Evolutionary conservation across 2,797 vertebrate species (phyloP), one percentile per base, ranked within the genome.

Genomic region (Mallotus villosus): DNA sequence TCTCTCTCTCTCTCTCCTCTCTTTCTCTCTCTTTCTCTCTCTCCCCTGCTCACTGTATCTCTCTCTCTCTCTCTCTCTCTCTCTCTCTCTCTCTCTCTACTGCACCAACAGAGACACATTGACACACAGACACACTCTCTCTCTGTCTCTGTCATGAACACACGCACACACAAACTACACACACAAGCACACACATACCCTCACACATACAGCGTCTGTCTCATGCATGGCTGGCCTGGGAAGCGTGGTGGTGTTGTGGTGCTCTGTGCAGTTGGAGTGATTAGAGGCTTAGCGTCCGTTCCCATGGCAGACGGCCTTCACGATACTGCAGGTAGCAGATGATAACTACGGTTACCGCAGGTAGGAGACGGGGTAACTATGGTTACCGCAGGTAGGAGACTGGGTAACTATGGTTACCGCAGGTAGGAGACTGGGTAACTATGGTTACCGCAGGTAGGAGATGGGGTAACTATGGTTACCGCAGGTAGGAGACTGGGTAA

Each of bases 301-400:
- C 75, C 90, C 87, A 91, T 85, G 87, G 91, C 82, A 91, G 92
- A 89, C 37, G 37, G 37, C 6, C 37, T 5, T 41, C 37, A 41
- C 7, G 37, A 41, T 11, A 11, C 9, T 11, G 9, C 37, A 41
- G 37, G 37, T 73, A 82, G 79, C 86, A 82, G 82, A 86, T 85
- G 87, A 41, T 41, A 41, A 41, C 37, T 86, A 88, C 79, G 70
- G 76, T 81, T 81, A 70, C 55, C 17, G 37, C 37, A 41, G 37
- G 37, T 41, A 11, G 37, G 37, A 41, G 37, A 41, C 37, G 37
- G 6, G 37, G 37, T 41, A 41, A 41, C 37, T 41, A 41, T 41
- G 37, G 34, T 37, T 37, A 37, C 34, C 34, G 34, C 34, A 37
- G 34, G 34, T 37, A 37, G 34, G 34, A 37, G 6, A 37, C 34